Evolutionary conservation across 2,888 invertebrate genomes (phyloP), one percentile per base, ranked within the genome.

Genomic region (Chaitophorus viminalis): DNA sequence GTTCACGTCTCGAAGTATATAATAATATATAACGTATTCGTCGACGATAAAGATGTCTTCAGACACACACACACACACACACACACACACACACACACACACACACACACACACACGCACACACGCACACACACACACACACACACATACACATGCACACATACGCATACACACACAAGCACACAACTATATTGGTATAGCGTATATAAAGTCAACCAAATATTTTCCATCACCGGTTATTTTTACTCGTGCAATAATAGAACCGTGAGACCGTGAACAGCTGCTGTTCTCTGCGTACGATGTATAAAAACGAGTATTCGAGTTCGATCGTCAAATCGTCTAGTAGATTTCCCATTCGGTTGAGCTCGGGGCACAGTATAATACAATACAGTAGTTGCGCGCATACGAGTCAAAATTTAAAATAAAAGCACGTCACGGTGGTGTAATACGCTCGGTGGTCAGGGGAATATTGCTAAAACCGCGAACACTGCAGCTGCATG

Each of bases 221-320:
- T 18, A n/a, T 14, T 75, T n/a, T 11, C 9, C 75, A 11, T 9
- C 39, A 46, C 25, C 36, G 39, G 46, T 68, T 81, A 6, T 79
- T 39, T 79, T 79, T 81, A 81, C 18, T 29, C 21, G 68, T 29
- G 18, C 81, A 29, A 68, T 46, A 81, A 81, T 31, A 46, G 65
- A 68, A 68, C n/a, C 68, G 81, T 81, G 81, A 68, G 68, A 81
- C 21, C 65, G 5, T 21, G 25, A 9, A 31, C 81, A 68, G 81
- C 68, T 81, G 81, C 11, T n/a, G 29, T 2, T 29, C 29, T 68
- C 14, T 14, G 29, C 29, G 29, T 14, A 60, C 21, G 60, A 60
- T 6, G 25, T 21, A 25, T 3, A 14, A 68, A 8, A 68, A 68
- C 29, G 68, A 21, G 8, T 6, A 29, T 29, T 9, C 29, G 68